phyloP scores from a whole-genome alignment of 2,888 invertebrate genomes.

The Oxyteleia sp. region DNA sequence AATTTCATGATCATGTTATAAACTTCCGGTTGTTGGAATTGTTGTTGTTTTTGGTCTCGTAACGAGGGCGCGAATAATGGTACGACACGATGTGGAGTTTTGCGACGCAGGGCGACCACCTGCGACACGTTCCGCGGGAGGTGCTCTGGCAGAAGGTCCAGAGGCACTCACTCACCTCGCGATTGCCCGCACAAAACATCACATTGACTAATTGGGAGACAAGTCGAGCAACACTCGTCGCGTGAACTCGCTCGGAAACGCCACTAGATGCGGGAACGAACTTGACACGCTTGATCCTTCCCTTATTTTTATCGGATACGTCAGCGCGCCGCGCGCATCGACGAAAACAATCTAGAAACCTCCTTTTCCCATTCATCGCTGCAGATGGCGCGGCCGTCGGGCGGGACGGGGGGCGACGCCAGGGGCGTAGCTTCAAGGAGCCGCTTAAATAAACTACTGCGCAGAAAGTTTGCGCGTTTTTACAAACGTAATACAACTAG shows the following conservation, averaged over 20 bases:
- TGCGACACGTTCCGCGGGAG: constrained; percentile 14
- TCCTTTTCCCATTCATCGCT: constrained; percentile 32
- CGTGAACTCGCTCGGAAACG: constrained; percentile 74
- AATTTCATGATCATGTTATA: too few relatives aligned
- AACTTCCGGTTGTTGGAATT: too few relatives aligned
- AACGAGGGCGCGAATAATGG: not conserved
- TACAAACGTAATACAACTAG: too few relatives aligned
- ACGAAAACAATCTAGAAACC: constrained; percentile 73
- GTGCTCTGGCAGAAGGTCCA: not conserved
- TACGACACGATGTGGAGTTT: not conserved
- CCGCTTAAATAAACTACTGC: constrained; percentile 80
- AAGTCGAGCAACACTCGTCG: constrained; percentile 83
- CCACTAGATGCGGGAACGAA: constrained; percentile 78
- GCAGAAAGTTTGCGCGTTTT: too few relatives aligned
- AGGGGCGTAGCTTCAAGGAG: not conserved
- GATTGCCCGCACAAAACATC: constrained; percentile 86
- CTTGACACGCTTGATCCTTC: constrained; percentile 76
- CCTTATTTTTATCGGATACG: constrained; percentile 70
- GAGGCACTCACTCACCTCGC: constrained; percentile 82
- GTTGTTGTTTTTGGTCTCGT: constrained; percentile 16
- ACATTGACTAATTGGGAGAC: constrained; percentile 84
- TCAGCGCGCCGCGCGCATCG: constrained; percentile 70
- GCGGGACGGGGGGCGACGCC: not conserved
- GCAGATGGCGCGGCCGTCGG: constrained; percentile 35
- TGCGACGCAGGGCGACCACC: constrained; percentile 18